Base-by-base conservation (phyloP, 1,140 invertebrate species). In the Drosophila pallidifrons region DNA sequence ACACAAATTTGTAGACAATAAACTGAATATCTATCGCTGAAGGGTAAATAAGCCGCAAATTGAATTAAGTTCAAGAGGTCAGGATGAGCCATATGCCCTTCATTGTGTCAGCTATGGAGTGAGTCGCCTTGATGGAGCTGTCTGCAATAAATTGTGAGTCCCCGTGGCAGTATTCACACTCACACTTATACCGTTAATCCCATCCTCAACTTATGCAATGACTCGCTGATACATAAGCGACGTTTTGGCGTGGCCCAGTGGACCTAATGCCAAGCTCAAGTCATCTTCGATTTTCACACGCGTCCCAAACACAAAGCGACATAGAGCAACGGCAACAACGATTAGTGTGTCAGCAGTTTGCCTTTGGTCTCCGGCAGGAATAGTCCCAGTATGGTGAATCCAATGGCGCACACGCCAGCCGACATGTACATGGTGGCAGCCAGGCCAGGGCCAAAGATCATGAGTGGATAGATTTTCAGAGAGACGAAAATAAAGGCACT, bases 61-160 rank as follows among this genome's bases (percentile, higher is more conserved):
- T 88, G 80, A 87, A 88, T 83, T 72, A 72, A 47, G 82, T 82
- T 87, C 82, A 87, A 80, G 74, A 83, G 83, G 77, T 87, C 82
- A 88, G 73, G 80, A 87, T 88, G 77, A 77, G 73, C 49, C n/a
- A 65, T 45, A 51, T 54, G 47, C 59, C 67, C 54, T 28, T 52
- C 8, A 61, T 79, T 82, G 65, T 67, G 77, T 71, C 67, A 49
- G 65, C 45, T 61, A 57, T 57, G 68, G 57, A 77, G 32, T 82
- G 63, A 72, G 60, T 75, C 63, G 63, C 65, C 49, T 66, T 76
- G 59, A 59, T 66, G 45, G 43, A 45, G 16, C 43, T 61, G 43
- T 61, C 41, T 69, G 43, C 11, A 45, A 38, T 49, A 43, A 55
- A 10, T 64, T 65, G 61, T 52, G 45, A 64, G 55, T 61, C 49